These are phyloP conservation scores for Lagodon rhomboides DNA, from an alignment of 2,797 vertebrate species.

Conservation along the genomic window DNA sequence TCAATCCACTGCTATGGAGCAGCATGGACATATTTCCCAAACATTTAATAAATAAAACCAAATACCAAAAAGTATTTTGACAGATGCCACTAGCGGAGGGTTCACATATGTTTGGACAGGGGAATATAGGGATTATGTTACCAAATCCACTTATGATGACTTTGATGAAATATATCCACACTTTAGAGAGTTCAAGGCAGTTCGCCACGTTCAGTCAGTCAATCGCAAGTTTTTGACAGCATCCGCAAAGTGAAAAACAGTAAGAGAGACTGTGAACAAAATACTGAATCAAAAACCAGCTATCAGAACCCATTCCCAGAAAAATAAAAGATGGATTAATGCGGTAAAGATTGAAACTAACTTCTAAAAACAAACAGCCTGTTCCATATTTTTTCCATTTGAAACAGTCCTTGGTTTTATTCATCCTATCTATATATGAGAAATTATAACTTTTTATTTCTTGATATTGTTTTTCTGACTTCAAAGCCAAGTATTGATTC, in stretches of 20 bases:
- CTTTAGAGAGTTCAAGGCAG: not conserved
- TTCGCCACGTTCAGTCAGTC: not conserved
- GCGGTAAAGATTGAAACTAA: not conserved
- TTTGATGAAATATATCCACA: not conserved
- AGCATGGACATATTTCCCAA: not conserved
- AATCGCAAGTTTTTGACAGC: not conserved
- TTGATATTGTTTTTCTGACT: slow-evolving; percentile 14
- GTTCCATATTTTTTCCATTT: not conserved
- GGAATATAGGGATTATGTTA: not conserved
- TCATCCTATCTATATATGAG: not conserved
- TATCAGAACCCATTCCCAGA: not conserved
- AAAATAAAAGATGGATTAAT: not conserved
- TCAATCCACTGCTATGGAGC: not conserved
- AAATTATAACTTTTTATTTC: not conserved
- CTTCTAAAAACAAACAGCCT: not conserved
- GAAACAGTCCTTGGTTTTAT: not conserved
- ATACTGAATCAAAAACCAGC: not conserved
- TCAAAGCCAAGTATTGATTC: slow-evolving; percentile 31
- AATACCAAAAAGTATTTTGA: not conserved
- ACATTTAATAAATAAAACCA: not conserved
- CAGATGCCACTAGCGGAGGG: not conserved
- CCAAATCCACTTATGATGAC: not conserved
- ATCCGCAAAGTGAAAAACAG: not conserved
- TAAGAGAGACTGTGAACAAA: not conserved
- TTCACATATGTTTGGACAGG: not conserved